Evolutionary conservation across 2,113 vertebrate genomes (phyloP).

Genomic region (Gracilinanus agilis): DNA sequence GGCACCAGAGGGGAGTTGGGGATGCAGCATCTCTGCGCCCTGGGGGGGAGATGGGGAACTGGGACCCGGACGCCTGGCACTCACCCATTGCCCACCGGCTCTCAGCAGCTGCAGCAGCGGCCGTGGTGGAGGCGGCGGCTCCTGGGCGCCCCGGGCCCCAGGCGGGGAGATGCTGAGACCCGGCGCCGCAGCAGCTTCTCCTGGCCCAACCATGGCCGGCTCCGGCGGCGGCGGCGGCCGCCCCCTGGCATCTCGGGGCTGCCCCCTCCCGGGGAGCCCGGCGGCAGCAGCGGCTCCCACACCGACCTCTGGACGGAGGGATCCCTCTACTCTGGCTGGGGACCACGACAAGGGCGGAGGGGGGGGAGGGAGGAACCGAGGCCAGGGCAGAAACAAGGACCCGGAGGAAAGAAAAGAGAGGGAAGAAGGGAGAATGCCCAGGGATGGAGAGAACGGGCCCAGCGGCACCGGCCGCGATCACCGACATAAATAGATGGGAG

Average conservation of each 20-base stretch:
- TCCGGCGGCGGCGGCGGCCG: conserved; percentile 71
- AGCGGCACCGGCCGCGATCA: neutral
- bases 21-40: neutral
- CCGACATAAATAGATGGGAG: neutral
- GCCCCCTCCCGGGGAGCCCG: conserved; percentile 63
- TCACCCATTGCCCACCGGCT: conserved; percentile 83
- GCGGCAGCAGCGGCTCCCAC: conserved; percentile 54
- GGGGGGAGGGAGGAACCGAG: conserved; percentile 16
- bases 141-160: conserved; percentile 80
- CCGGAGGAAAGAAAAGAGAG: neutral
- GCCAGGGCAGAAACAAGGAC: neutral
- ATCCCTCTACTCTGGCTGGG: conserved; percentile 36
- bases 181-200: conserved; percentile 68
- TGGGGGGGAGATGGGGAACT: conserved; percentile 33
- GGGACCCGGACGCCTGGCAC: conserved; percentile 55
- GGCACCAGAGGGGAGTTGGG: neutral
- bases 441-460: neutral
- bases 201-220: conserved; percentile 82
- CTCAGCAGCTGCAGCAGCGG: conserved; percentile 78
- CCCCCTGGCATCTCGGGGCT: conserved; percentile 73
- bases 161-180: conserved; percentile 81
- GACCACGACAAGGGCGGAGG: conserved; percentile 13
- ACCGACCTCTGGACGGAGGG: conserved; percentile 50
- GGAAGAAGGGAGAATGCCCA: neutral
- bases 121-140: conserved; percentile 79